phyloP scores from a whole-genome alignment of 2,888 invertebrate species.

The Andrena bucephala region DNA sequence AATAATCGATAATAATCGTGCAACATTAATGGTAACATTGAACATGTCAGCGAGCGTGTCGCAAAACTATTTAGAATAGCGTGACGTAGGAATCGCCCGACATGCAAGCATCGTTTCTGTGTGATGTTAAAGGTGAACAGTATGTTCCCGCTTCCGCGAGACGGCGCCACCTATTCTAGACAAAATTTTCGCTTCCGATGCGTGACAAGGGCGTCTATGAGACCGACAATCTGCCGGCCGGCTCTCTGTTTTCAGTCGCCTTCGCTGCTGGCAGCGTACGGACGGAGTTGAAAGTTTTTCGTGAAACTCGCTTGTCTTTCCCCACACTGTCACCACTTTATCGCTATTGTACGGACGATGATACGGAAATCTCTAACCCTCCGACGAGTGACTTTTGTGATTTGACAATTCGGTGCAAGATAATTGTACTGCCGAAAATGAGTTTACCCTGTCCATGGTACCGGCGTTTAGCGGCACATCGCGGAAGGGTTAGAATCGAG shows the following conservation, averaged over 20 bases:
- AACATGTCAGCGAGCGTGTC: neutral
- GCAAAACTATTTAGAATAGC: too few relatives aligned
- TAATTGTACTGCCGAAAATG: constrained; percentile 62
- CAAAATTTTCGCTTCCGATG: constrained; percentile 74
- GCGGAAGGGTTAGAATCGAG: constrained; percentile 63
- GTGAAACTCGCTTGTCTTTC: constrained; percentile 45
- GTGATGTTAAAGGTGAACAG: neutral
- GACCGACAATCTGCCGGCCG: constrained; percentile 62
- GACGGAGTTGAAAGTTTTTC: constrained; percentile 68
- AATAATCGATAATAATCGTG: neutral
- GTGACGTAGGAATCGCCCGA: neutral
- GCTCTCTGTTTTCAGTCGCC: constrained; percentile 75
- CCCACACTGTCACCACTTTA: constrained; percentile 23
- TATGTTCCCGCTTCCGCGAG: constrained; percentile 69
- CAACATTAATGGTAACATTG: neutral
- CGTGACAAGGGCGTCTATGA: constrained; percentile 71
- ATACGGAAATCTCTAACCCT: constrained; percentile 29
- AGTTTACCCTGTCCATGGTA: constrained; percentile 52
- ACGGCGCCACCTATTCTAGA: constrained; percentile 72
- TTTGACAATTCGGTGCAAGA: constrained; percentile 47
- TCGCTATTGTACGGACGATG: constrained; percentile 37
- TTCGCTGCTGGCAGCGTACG: constrained; percentile 82
- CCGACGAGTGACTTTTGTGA: constrained; percentile 24
- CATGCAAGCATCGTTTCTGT: neutral
- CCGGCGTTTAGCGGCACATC: constrained; percentile 57